Evolutionary conservation across 2,113 vertebrate species (phyloP), one percentile per base, ranked within the genome.

Genomic region (Cryptotis parvus): DNA sequence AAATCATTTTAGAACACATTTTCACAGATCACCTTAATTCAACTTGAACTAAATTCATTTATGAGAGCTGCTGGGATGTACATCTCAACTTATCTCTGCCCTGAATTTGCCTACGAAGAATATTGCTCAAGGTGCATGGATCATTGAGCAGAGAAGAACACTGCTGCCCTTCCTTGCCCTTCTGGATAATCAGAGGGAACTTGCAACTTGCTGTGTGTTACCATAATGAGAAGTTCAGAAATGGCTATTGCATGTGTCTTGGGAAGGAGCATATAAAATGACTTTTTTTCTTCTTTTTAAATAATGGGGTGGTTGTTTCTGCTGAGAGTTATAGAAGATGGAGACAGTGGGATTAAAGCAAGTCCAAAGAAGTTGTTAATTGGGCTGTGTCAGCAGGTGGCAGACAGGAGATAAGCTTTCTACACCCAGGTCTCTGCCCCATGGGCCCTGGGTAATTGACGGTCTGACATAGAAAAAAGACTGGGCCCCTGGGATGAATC

Each of bases 131-230:
- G 70, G 82, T 95, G 90, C 96, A 97, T 2, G 96, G 97, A 97
- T 97, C 97, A 96, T 92, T 97, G 97, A 97, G 55, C 96, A 97
- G 81, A 87, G 81, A 95, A 95, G 95, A 97, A 96, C 89, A 92
- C 92, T 96, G 92, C 90, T 93, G 96, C 68, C 97, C 96, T 97
- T 97, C 92, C 10, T 94, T 95, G 92, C 92, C 96, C 92, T 98
- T 96, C 79, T 91, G 18, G 8, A 96, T 95, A 95, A 97, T 93
- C 95, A 95, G 92, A 95, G 78, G 87, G 91, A 97, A 95, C 92
- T 91, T 96, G 92, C 41, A 88, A 93, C 95, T 97, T 97, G 89
- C 82, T 93, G 93, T n/a, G 78, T 85, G 84, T 90, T 91, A 79
- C 55, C 29, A 3, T 96, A 96, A 97, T 41, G 35, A 97, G 87